Evolutionary conservation across 2,113 vertebrate genomes (phyloP), one percentile per base, ranked within the genome.

Genomic region (Plectropomus leopardus): DNA sequence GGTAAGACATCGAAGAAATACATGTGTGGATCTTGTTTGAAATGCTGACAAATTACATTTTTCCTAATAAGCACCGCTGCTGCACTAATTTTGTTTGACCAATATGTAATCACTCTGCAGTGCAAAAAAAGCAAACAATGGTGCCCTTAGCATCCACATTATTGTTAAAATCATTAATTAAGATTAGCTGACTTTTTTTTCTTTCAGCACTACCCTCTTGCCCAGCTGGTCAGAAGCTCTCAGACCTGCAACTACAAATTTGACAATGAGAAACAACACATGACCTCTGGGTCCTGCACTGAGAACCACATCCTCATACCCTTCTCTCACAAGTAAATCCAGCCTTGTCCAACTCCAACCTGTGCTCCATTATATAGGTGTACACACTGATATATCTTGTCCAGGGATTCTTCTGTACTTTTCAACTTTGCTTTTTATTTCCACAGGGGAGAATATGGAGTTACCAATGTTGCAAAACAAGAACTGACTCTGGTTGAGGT

Each of bases 211-310:
- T 91, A 61, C 47, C 95, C 96, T 0, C 87, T 97, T 67, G 94
- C 96, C 72, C 92, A 95, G 40, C 86, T 97, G 90, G 80, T 98
- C 69, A 94, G 89, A 82, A 98, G 97, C 91, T 96, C 89, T 55
- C 98, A 99, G 77, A 94, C 93, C 63, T 99, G 98, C 85, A 95
- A 94, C 84, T 99, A 99, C 86, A 95, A 89, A 63, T 95, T 99
- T 88, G 97, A 99, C 82, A 85, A 95, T 67, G 95, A 91, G 73
- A 94, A 93, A 76, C 97, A 95, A 75, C 97, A 59, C 70, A 93
- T 98, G 79, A 95, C 92, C 45, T 96, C 95, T 65, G 97, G 82
- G 13, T 88, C 89, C 72, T 99, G 98, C 89, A 94, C 84, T 71
- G 98, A 99, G 84, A 96, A 96, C 3, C 97, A 99, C 81, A 92